A percentile compares a stretch with the other conserved stretches of the same genome.
Conservation (phyloP, 2,888 invertebrate genomes). For the Drosophila engyochracea region DNA sequence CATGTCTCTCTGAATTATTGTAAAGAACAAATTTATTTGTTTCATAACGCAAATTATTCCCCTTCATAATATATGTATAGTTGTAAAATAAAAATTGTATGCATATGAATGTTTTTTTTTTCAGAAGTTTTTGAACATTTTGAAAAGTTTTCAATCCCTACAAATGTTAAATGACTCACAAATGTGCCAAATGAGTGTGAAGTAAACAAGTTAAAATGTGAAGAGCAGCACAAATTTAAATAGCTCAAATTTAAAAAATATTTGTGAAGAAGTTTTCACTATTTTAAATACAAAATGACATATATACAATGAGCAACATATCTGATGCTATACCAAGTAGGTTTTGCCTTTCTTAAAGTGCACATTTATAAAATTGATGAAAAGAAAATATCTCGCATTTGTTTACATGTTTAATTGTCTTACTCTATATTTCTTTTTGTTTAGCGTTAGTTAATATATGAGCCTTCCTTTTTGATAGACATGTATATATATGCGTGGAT, state of each 20-base stretch:
- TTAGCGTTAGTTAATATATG: conserved; percentile 30
- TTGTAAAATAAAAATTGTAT: conserved; percentile 6
- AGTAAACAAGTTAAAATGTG: conserved; percentile 38
- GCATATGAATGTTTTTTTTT: conserved; percentile 2
- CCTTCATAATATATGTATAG: not conserved
- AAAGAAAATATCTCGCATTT: conserved; percentile 48
- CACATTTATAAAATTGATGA: conserved; percentile 53
- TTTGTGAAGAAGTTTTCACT: conserved; percentile 42
- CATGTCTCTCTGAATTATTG: conserved; percentile 3
- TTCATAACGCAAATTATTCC: not conserved
- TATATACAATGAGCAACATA: conserved; percentile 74
- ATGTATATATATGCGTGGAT: conserved; percentile 45
- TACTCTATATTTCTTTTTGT: conserved; percentile 44
- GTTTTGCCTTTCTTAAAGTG: conserved; percentile 33
- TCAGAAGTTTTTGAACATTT: conserved; percentile 10
- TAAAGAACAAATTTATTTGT: not conserved
- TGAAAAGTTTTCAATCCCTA: conserved; percentile 12
- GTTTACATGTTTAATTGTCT: conserved; percentile 43
- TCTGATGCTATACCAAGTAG: conserved; percentile 59
- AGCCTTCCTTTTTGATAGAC: conserved; percentile 45
- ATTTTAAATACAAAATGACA: conserved; percentile 69
- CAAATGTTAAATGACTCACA: conserved; percentile 22
- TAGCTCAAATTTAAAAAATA: conserved; percentile 34
- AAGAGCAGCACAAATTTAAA: conserved; percentile 21
- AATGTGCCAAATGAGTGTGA: conserved; percentile 13